Percentiles rank a stretch among this genome's conserved stretches.
Evolutionary conservation across 2,113 vertebrate genomes (phyloP).

Genomic region (Scolopax mira): DNA sequence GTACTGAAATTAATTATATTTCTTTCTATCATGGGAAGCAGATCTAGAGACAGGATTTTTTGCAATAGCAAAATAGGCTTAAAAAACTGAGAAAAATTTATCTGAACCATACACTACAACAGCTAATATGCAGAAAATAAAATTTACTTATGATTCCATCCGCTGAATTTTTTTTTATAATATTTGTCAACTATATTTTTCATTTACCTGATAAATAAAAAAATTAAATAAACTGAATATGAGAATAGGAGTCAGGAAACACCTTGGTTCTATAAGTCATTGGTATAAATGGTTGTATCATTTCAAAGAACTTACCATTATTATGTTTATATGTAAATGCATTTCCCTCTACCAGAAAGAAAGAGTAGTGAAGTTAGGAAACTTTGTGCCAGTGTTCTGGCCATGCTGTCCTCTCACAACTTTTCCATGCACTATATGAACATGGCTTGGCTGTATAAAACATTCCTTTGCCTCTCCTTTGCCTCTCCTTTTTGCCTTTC

Average conservation of each 20-base stretch:
- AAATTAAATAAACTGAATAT: background rate
- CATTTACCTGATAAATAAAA: background rate
- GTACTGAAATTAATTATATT: background rate
- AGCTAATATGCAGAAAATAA: background rate
- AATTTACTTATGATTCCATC: background rate
- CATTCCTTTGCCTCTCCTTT: background rate
- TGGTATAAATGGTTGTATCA: background rate
- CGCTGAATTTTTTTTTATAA: background rate
- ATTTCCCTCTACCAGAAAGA: background rate
- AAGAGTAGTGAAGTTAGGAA: background rate
- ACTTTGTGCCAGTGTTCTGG: background rate
- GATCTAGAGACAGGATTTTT: background rate
- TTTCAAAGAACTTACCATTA: background rate
- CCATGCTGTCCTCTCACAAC: background rate
- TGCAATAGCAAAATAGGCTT: background rate
- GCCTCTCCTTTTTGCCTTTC: background rate
- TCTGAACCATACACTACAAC: background rate
- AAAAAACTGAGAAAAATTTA: background rate
- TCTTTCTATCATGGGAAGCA: background rate
- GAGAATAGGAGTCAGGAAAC: background rate
- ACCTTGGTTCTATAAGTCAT: background rate
- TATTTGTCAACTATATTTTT: background rate
- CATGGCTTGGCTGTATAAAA: background rate
- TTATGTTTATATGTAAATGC: background rate
- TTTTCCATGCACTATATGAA: background rate